Base-by-base conservation (phyloP, 2,888 invertebrate species). In the Maniola hyperantus region DNA sequence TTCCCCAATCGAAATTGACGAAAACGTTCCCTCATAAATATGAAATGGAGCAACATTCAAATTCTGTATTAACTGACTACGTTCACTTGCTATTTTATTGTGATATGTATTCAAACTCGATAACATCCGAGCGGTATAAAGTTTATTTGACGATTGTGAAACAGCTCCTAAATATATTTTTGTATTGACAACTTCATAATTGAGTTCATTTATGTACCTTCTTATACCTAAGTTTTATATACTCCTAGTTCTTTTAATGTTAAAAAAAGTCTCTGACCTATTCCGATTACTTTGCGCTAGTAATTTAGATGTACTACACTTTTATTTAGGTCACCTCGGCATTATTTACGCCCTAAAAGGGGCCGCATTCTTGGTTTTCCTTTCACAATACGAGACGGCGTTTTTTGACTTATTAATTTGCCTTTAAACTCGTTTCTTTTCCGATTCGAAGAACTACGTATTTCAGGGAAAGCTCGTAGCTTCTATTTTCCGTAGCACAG, bases 401-500 rank as follows among this genome's bases (percentile, higher is more conserved):
- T 54, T 63, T 44, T 62, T 66, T 44, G 58, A 64, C 61, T 53
- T 66, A 57, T 60, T 67, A 67, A 67, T 48, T 63, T 53, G 50
- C 48, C 20, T 44, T 55, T 34, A 55, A 59, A 34, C 51, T 50
- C 18, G 42, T 13, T 58, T 51, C 57, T 48, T 42, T 59, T 57
- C 62, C 44, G 18, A 60, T 64, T 66, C 48, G 34, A 58, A 54
- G 57, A 18, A 39, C 33, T 55, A 57, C 55, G 59, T 69, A 62
- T 65, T 64, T 48, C 36, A 54, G 67, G 63, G 69, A 57, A 83
- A 84, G 83, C 76, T 82, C 84, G 86, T 85, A 87, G 87, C 82
- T 78, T 74, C 72, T 78, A 82, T 84, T 85, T 79, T 77, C 79
- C 85, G 88, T 89, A 89, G 89, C 83, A 78, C 79, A 76, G 79